These are phyloP conservation scores for Adela reaumurella DNA, from an alignment of 2,888 invertebrate genomes.

Conservation along the genomic window DNA sequence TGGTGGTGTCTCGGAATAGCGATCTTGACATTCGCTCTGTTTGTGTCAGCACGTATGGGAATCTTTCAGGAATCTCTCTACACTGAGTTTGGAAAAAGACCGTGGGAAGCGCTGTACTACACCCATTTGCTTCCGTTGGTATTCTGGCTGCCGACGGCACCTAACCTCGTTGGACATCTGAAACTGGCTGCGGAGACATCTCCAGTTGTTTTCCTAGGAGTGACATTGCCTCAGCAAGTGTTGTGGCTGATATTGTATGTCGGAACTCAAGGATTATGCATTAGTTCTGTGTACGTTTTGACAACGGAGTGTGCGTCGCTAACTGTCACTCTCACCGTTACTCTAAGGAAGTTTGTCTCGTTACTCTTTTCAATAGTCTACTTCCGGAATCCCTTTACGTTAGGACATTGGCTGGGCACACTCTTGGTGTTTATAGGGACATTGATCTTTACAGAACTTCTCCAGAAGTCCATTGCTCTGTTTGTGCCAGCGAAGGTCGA, in stretches of 20 bases:
- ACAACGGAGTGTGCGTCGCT: conserved; percentile 93
- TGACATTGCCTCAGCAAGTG: conserved; percentile 70
- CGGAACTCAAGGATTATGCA: conserved; percentile 88
- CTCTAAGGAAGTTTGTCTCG: conserved; percentile 92
- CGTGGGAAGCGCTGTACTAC: conserved; percentile 82
- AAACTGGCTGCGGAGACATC: conserved; percentile 67
- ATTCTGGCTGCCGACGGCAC: conserved; percentile 75
- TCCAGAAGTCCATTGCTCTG: conserved; percentile 45
- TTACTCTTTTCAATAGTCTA: conserved; percentile 93
- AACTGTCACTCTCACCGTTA: conserved; percentile 93
- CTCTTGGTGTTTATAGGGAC: conserved; percentile 89
- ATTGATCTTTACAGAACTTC: conserved; percentile 81
- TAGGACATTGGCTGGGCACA: conserved; percentile 89
- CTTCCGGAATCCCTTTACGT: conserved; percentile 91
- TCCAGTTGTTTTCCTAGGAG: conserved; percentile 57
- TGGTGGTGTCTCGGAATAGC: conserved; percentile 71
- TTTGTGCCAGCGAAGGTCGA: conserved; percentile 25
- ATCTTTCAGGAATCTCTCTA: conserved; percentile 90
- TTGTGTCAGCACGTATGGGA: conserved; percentile 93
- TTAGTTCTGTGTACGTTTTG: conserved; percentile 89
- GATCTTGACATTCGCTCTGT: conserved; percentile 81
- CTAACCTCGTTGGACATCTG: conserved; percentile 75
- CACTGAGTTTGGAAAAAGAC: conserved; percentile 83
- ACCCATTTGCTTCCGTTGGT: conserved; percentile 91
- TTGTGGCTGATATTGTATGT: conserved; percentile 78